Base-by-base conservation (phyloP, 2,113 vertebrate genomes). In the Tyto alba region DNA sequence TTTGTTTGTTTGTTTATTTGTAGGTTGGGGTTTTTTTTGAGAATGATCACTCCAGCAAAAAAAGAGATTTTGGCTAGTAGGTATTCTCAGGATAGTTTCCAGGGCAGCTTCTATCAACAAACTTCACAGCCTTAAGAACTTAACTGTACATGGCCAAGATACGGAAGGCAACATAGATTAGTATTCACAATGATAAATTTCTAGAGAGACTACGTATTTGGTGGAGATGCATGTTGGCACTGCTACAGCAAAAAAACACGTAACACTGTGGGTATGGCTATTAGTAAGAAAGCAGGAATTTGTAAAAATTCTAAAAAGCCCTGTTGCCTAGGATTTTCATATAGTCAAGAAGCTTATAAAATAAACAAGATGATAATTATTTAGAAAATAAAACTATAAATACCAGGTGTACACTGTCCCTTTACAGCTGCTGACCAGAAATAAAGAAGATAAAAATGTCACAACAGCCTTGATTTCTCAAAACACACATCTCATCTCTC, bases 171-270 rank as follows among this genome's bases (percentile, higher is more conserved):
- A 29, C 40, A 38, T 2, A 34, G 30, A 34, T 36, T 3, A 67
- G 19, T 43, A 26, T 7, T 80, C 27, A 69, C 11, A 12, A 11
- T 14, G n/a, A 53, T 17, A 7, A 27, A 20, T n/a, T 27, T 71
- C 67, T 40, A 2, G 9, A 3, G 29, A 15, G 4, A 8, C 48
- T 41, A 3, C 0, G 0, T 13, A 5, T n/a, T 32, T 17, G 48
- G 27, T 56, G 21, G 57, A 68, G 57, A 26, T 36, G 17, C 36
- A 38, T 10, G 14, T 17, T 64, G 62, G 32, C 22, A 40, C 36
- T 73, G 47, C 48, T 68, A 21, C 2, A 30, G 47, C 43, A 41
- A 67, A 38, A 59, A n/a, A 59, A 23, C 78, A 41, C 0, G 1
- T 22, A 77, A 57, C 2, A 0, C 4, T 27, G 13, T 80, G 10